Percentiles rank a stretch among this genome's conserved stretches.
These are phyloP conservation scores for Lydus trimaculatus DNA, from an alignment of 2,888 invertebrate genomes.

Conservation along the genomic window DNA sequence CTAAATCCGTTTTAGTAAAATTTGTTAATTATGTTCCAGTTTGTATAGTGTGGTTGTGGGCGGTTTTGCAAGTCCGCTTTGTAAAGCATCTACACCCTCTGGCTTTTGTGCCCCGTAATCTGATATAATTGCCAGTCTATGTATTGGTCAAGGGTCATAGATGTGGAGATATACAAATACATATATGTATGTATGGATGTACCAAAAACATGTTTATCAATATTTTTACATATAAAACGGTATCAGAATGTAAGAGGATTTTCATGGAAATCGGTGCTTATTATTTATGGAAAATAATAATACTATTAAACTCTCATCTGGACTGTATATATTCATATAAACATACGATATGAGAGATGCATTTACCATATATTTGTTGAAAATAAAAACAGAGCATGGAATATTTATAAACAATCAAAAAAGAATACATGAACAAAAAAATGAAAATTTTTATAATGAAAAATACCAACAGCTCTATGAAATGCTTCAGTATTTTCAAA, in stretches of 20 bases:
- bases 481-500: too few relatives aligned
- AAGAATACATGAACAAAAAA: background rate
- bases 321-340: background rate
- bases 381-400: background rate
- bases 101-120: conserved; percentile 31
- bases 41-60: conserved; percentile 15
- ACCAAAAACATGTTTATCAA: conserved; percentile 1
- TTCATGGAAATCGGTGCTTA: background rate
- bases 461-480: too few relatives aligned
- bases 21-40: conserved; percentile 5
- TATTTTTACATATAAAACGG: conserved; percentile 2
- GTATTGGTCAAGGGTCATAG: conserved; percentile 31
- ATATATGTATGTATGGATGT: background rate
- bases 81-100: conserved; percentile 20
- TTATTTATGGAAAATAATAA: conserved; percentile 3
- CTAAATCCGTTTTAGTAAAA: background rate
- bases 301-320: background rate
- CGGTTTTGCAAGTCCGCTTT: conserved; percentile 26
- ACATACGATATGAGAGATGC: background rate
- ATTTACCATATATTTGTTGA: background rate
- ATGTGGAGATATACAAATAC: too few relatives aligned
- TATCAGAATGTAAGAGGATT: background rate
- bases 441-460: background rate
- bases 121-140: conserved; percentile 29
- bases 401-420: background rate